Percentiles rank a stretch among this genome's conserved stretches.
Conservation (phyloP, 2,797 vertebrate genomes). For the Tadarida brasiliensis region DNA sequence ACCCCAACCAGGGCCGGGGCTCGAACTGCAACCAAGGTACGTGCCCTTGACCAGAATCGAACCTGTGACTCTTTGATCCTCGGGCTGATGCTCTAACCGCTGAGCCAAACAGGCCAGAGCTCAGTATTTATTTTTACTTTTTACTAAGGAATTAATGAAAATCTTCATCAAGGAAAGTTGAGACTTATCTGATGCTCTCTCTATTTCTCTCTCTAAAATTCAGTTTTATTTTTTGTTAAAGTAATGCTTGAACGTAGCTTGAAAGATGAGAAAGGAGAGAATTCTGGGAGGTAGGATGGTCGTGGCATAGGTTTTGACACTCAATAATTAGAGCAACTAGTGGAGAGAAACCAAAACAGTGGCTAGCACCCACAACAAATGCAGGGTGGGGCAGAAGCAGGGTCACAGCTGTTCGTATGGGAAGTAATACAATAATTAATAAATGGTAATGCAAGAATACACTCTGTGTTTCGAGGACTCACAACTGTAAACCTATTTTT, state of each 20-base stretch:
- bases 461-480: background rate
- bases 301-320: background rate
- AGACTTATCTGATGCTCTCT: background rate
- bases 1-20: too few species aligned
- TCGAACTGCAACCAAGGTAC: too few species aligned
- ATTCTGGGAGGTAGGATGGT: background rate
- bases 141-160: background rate
- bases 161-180: background rate
- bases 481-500: background rate
- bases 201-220: conserved; percentile 15
- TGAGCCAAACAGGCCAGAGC: too few species aligned
- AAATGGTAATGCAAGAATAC: background rate
- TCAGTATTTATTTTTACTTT: conserved; percentile 25
- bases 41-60: too few species aligned
- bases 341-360: background rate
- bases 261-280: background rate
- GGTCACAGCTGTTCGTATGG: background rate
- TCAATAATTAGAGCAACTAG: background rate
- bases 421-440: background rate
- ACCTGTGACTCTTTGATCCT: too few species aligned
- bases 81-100: too few species aligned
- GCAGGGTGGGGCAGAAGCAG: background rate
- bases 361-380: background rate
- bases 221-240: conserved; percentile 50
- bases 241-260: background rate